Conservation (phyloP, 2,888 invertebrate genomes). For the Melanostoma mellinum region DNA sequence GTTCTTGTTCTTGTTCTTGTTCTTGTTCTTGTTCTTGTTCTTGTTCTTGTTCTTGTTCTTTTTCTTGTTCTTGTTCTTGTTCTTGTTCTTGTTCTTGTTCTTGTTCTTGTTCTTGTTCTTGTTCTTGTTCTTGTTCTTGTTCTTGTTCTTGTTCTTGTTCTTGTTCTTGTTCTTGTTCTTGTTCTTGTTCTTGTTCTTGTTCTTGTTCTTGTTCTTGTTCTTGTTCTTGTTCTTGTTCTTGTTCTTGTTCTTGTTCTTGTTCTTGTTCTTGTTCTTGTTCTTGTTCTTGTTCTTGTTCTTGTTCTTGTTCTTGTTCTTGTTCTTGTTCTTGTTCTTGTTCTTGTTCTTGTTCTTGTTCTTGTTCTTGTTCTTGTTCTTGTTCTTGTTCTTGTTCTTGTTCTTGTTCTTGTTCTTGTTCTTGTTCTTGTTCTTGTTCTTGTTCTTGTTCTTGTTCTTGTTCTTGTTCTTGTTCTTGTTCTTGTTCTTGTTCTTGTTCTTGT, state of each 20-base stretch:
- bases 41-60: slow-evolving; percentile 4
- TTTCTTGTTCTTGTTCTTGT: background rate
- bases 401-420: background rate
- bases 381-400: slow-evolving; percentile 4
- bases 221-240: slow-evolving; percentile 4
- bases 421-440: background rate
- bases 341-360: too few relatives aligned
- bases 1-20: background rate
- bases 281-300: slow-evolving; percentile 4
- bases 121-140: slow-evolving; percentile 4
- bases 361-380: background rate
- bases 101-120: slow-evolving; percentile 4
- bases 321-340: slow-evolving; percentile 4
- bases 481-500: background rate
- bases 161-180: slow-evolving; percentile 4
- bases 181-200: slow-evolving; percentile 4
- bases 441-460: too few relatives aligned
- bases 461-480: background rate
- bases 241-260: slow-evolving; percentile 4
- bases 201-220: slow-evolving; percentile 4
- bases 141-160: slow-evolving; percentile 4
- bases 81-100: slow-evolving; percentile 4
- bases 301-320: slow-evolving; percentile 4
- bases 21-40: slow-evolving; percentile 4
- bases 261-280: slow-evolving; percentile 4